Conservation (phyloP, 2,797 vertebrate species). For the Mergus octosetaceus region DNA sequence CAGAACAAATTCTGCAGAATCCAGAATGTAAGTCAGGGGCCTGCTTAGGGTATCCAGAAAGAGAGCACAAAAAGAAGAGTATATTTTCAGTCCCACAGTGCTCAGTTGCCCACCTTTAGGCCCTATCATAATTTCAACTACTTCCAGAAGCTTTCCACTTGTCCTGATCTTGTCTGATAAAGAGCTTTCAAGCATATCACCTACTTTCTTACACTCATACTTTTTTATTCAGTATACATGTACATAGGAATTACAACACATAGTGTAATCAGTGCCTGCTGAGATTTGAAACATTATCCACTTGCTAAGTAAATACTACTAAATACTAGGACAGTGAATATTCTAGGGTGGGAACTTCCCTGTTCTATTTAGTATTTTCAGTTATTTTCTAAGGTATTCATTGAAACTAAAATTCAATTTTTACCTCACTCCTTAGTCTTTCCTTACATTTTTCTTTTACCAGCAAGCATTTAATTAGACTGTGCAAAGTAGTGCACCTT, state of each 20-base stretch:
- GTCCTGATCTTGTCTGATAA: background rate
- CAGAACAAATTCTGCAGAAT: background rate
- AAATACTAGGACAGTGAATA: background rate
- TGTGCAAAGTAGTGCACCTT: constrained; percentile 10
- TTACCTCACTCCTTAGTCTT: background rate
- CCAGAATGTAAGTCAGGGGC: background rate
- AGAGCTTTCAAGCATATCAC: background rate
- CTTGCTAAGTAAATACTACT: background rate
- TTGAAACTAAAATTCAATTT: background rate
- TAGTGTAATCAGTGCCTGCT: background rate
- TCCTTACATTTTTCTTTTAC: background rate
- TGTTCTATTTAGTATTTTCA: background rate
- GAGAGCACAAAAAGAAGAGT: background rate
- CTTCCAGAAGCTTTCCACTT: background rate
- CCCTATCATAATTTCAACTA: background rate
- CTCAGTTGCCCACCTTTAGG: background rate
- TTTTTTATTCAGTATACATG: background rate
- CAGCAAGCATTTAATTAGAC: constrained; percentile 6
- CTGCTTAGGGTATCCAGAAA: background rate
- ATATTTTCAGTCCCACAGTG: background rate
- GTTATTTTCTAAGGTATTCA: background rate
- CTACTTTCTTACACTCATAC: background rate
- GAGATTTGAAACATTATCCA: background rate
- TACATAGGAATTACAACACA: background rate
- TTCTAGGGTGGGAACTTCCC: background rate